Evolutionary conservation across 2,888 invertebrate species (phyloP).

Genomic region (Ophioninae sp.): DNA sequence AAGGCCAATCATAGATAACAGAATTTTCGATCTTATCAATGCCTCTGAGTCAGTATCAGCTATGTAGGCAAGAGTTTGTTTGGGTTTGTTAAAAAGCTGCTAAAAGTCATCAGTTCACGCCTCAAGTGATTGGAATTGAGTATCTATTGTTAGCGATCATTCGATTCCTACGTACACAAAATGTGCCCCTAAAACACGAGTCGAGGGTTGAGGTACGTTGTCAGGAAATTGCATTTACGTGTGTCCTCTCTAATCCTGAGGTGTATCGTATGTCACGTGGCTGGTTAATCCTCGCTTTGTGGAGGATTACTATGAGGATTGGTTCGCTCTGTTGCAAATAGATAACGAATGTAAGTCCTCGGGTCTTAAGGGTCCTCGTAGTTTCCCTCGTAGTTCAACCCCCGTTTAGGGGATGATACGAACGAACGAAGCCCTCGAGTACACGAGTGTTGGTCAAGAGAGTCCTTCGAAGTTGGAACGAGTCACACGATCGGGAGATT

Average conservation of each 20-base stretch:
- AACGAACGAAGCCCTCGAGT: constrained; percentile 31
- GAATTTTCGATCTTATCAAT: no score
- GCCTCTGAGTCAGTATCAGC: no score
- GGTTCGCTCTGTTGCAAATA: constrained; percentile 77
- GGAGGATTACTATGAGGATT: constrained; percentile 77
- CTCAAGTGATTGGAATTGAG: neutral
- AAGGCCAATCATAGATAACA: no score
- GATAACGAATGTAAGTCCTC: constrained; percentile 78
- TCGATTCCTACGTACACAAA: neutral
- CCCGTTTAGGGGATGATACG: constrained; percentile 65
- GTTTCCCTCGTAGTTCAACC: constrained; percentile 42
- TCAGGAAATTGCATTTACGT: constrained; percentile 52
- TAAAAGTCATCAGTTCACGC: neutral
- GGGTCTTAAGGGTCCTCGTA: constrained; percentile 64
- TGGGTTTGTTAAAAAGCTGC: neutral
- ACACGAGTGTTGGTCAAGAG: neutral
- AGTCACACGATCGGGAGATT: constrained; percentile 69
- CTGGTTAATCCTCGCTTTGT: constrained; percentile 74
- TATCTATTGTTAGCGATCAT: constrained; percentile 12
- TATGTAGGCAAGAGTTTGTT: no score
- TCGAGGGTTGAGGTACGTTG: constrained; percentile 14
- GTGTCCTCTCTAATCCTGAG: constrained; percentile 64
- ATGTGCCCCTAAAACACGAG: constrained; percentile 6
- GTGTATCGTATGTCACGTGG: constrained; percentile 76
- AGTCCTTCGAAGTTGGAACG: neutral